Base-by-base conservation (phyloP, 1,140 invertebrate genomes). In the Gryon sp. region DNA sequence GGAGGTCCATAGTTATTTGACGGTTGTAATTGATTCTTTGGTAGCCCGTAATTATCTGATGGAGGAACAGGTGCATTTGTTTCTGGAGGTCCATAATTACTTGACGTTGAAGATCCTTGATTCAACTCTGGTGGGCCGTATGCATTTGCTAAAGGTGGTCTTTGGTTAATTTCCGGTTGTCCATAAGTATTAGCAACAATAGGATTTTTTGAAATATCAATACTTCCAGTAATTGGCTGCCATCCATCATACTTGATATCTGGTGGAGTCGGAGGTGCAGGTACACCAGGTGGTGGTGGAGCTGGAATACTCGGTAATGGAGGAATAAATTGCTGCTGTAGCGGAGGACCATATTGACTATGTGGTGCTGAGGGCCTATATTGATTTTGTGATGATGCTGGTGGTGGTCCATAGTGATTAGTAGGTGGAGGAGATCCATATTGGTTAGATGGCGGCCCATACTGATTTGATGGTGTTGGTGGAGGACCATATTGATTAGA, bases 221-320 rank as follows among this genome's bases (percentile, higher is more conserved):
- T 80, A 14, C 90, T 86, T 24, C 93, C 93, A 20, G 93, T 91
- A 34, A 95, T 95, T 9, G 94, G 94, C 79, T 94, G 94, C 94
- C 94, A 95, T 20, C 94, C 94, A 70, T 95, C 94, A 79, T 95
- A 95, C 55, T 93, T 90, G 4, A 94, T 93, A 80, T 93, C 92
- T 2, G 93, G 91, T 7, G 62, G 69, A 32, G 53, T 68, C 45
- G 62, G 38, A 22, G 76, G 73, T 20, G 68, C 69, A 7, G 60
- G 69, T n/a, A 92, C 91, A 19, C 92, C 92, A 16, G 92, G 90
- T 16, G 90, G 90, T 40, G 88, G 89, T n/a, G 90, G 90, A 15
- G 30, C 46, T 40, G 62, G 63, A 43, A 68, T 63, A 20, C 40
- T 60, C 1, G 90, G 90, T 6, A 90, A 90, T 4, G 89, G 87